Evolutionary conservation across 2,797 vertebrate genomes (phyloP), one percentile per base, ranked within the genome.

Genomic region (Oryzias sinensis): DNA sequence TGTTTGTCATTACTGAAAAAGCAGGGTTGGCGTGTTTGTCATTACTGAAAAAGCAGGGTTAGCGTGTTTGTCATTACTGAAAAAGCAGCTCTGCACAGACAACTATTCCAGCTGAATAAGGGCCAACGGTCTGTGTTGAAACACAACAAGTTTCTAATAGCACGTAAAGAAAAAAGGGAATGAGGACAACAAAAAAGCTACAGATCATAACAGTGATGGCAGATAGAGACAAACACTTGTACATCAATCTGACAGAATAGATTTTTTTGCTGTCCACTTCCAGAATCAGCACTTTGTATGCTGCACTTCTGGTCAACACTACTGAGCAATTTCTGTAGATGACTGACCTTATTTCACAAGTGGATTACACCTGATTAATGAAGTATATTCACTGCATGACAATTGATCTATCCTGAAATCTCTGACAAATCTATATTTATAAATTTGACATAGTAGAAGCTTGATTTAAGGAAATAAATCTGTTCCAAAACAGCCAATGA

Each of bases 321-420:
- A 61, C 64, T 65, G 61, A 64, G 59, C 6, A 1, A 71, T 68
- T 76, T 75, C 71, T 73, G 60, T 13, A 56, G 47, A 43, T 80
- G 64, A 68, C 77, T 81, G 84, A 87, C 86, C 87, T 85, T 13
- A 7, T 77, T 86, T 86, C 67, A 60, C 79, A 88, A 86, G 74
- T 81, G 81, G 88, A 90, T 90, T 88, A 90, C 59, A 64, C 42
- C 17, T 6, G 59, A 56, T 66, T 81, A 78, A 86, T 68, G 69
- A 53, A 22, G 41, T 43, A 62, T 47, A 80, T 82, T 79, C 79
- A 58, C 33, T 60, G 46, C 40, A 43, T 51, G 51, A 64, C 65
- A 47, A 42, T 68, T 37, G 15, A 25, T 27, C 53, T 65, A 58
- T 51, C 20, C 47, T 46, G 18, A 66, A 73, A 62, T 45, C 37